Conservation (phyloP, 2,797 vertebrate species). For the Crocodylus rhombifer region DNA sequence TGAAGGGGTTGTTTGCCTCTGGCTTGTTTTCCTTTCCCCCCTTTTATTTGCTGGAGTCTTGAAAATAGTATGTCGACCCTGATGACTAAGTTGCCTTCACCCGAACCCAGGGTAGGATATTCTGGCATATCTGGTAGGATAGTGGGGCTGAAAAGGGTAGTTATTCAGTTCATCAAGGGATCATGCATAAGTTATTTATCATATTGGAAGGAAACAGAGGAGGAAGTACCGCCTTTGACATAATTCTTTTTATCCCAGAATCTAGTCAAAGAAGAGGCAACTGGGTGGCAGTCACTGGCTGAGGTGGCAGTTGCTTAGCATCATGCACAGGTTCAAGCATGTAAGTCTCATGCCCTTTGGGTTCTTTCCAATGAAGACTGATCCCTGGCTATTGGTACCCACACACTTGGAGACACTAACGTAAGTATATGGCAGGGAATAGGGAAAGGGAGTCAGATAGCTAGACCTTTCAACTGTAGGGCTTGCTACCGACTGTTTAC, state of each 20-base stretch:
- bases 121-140: neutral
- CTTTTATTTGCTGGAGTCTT: neutral
- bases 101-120: neutral
- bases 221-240: neutral
- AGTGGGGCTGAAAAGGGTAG: rapidly evolving
- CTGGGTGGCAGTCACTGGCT: neutral
- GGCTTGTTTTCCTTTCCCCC: neutral
- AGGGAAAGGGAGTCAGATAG: too few relatives aligned
- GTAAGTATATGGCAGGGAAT: too few relatives aligned
- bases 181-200: neutral
- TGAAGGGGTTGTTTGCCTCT: neutral
- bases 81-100: neutral
- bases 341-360: too few relatives aligned
- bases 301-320: neutral
- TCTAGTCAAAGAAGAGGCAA: neutral
- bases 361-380: too few relatives aligned
- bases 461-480: too few relatives aligned
- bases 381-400: too few relatives aligned
- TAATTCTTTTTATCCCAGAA: rapidly evolving
- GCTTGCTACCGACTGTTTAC: too few relatives aligned
- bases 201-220: neutral
- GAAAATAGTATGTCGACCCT: neutral
- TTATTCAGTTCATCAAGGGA: too few relatives aligned
- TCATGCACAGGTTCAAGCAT: too few relatives aligned
- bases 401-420: too few relatives aligned